Evolutionary conservation across 2,113 vertebrate species (phyloP), one percentile per base, ranked within the genome.

Genomic region (Apistogramma diplotaenia): DNA sequence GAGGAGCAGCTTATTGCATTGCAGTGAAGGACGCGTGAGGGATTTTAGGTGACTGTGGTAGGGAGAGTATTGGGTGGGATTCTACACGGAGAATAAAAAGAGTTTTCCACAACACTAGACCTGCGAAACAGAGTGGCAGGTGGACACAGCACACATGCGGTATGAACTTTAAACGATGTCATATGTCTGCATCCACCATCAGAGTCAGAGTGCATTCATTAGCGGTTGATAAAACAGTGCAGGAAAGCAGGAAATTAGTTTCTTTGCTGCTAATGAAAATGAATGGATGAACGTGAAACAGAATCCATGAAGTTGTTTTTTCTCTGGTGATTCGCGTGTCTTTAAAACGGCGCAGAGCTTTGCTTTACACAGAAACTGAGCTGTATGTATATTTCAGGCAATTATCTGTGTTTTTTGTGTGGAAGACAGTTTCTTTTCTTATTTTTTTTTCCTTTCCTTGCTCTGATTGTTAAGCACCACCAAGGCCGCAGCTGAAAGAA

Each of bases 401-500:
- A 55, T 60, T 67, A 79, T 70, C 33, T 31, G n/a, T 74, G 72
- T 35, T 31, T 56, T 73, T 77, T 67, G 55, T 49, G 72, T 76
- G 31, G 62, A 79, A 67, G 37, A 67, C 7, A 25, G 8, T 35
- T 9, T 27, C 5, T 37, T 46, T 46, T 67, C 37, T 43, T 65
- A 8, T 37, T 37, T 37, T 10, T 37, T 11, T 6, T 11, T 37
- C 27, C 15, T 27, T 65, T 37, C 10, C 43, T 43, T 62, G 60
- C 21, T 65, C 43, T 65, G 15, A 46, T 65, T 5, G 21, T 46
- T 11, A 65, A 65, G 21, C 23, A 65, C 37, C 21, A 27, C 61
- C 25, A 23, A 27, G 1, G 21, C 15, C 25, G 37, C 61, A 65
- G 61, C 61, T 46, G 61, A 27, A 65, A 65, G 61, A 65, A 65